Evolutionary conservation across 1,140 invertebrate species (phyloP), one percentile per base, ranked within the genome.

Genomic region (Dryas iulia): DNA sequence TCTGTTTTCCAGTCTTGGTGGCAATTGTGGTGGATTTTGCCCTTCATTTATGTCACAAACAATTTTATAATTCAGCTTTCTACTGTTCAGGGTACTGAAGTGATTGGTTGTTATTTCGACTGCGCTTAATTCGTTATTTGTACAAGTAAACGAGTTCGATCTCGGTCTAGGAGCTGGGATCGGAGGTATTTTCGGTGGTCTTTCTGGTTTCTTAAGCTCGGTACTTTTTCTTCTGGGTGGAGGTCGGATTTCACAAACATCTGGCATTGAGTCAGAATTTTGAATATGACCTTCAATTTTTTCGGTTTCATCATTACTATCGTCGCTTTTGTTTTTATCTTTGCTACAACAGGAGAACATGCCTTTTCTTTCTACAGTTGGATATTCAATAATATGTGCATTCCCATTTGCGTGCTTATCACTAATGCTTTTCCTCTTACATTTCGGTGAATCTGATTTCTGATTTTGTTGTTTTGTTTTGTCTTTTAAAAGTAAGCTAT

Each of bases 271-370:
- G 58, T 91, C 89, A 0, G 87, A 89, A 53, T 86, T 86, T 56
- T 83, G 77, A 61, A 88, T 75, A 12, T 83, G 80, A 11, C 71
- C 61, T 66, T 87, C 87, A 30, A 83, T 74, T 73, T 84, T 83
- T 65, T 89, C 85, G 12, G 82, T 71, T 67, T 89, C 89, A 30
- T 90, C 87, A 11, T 79, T 81, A 70, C 76, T 86, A 8, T 86
- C 82, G 60, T 92, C 92, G 5, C 82, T 82, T 77, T 92, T 91
- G 78, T 92, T 94, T 72, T 91, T 90, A 60, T 92, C 90, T 90
- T 94, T 94, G 33, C 92, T 92, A 72, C 94, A 95, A 78, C 94
- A 95, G 31, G 94, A 95, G 77, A 95, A 95, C 79, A 94, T 93
- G 52, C 94, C 94, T 84, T 94, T 95, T 60, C 94, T 92, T 83